A percentile compares a stretch with the other conserved stretches of the same genome.
These are phyloP conservation scores for Cairina moschata DNA, from an alignment of 2,113 vertebrate genomes.

Conservation along the genomic window DNA sequence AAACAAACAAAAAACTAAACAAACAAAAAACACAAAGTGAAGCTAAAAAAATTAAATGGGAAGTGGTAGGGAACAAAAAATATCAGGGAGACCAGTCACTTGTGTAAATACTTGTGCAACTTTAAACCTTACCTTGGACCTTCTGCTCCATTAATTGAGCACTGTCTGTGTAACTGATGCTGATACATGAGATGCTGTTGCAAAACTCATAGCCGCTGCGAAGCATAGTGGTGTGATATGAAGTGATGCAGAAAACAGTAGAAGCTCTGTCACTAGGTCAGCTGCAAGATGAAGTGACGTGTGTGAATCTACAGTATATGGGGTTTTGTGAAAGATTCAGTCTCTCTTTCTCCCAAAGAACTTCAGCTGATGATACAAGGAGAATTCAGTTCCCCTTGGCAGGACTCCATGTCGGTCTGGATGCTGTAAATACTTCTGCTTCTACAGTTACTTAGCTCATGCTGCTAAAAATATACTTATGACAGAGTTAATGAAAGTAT, in stretches of 20 bases:
- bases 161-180: not conserved
- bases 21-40: not conserved
- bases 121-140: constrained; percentile 53
- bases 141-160: constrained; percentile 31
- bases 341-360: constrained; percentile 70
- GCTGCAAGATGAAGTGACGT: constrained; percentile 76
- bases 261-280: constrained; percentile 76
- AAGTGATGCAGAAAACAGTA: constrained; percentile 74
- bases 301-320: constrained; percentile 75
- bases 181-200: not conserved
- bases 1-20: not conserved
- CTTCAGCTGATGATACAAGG: constrained; percentile 76
- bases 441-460: constrained; percentile 65
- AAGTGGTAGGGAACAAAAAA: not conserved
- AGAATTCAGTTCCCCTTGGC: constrained; percentile 81
- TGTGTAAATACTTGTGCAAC: constrained; percentile 1
- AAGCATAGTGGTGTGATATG: constrained; percentile 43
- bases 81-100: constrained; percentile 11
- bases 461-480: constrained; percentile 57
- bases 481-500: constrained; percentile 42
- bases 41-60: not conserved
- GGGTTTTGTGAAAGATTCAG: constrained; percentile 77
- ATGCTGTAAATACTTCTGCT: constrained; percentile 72
- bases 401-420: constrained; percentile 72
- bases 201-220: constrained; percentile 10